These are phyloP conservation scores for Bungarus multicinctus DNA, from an alignment of 2,113 vertebrate species.

Conservation along the genomic window DNA sequence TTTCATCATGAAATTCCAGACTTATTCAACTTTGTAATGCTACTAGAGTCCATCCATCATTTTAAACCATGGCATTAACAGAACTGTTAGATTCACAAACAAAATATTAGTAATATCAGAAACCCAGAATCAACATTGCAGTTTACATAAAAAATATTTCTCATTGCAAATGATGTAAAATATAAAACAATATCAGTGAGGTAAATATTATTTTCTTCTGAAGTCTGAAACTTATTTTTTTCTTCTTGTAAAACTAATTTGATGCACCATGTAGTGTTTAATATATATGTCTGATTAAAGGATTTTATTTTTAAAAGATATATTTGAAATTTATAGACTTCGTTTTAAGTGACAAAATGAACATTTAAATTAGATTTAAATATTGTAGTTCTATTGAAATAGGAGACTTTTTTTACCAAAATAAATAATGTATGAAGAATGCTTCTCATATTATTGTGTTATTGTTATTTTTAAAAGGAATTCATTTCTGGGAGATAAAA, in stretches of 20 bases:
- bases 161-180: constrained; percentile 3
- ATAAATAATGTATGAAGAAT: constrained; percentile 20
- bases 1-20: not conserved
- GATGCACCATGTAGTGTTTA: not conserved
- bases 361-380: not conserved
- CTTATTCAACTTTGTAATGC: constrained; percentile 16
- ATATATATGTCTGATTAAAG: not conserved
- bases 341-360: not conserved
- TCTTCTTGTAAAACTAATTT: not conserved
- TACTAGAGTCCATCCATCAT: not conserved
- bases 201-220: not conserved
- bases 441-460: constrained; percentile 17
- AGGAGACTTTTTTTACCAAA: not conserved
- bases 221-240: not conserved
- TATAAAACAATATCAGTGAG: not conserved
- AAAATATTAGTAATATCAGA: constrained; percentile 38
- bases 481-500: constrained; percentile 38
- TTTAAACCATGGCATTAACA: constrained; percentile 1
- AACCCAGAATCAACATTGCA: constrained; percentile 23
- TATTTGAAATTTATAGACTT: constrained; percentile 17
- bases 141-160: constrained; percentile 15
- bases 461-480: constrained; percentile 28
- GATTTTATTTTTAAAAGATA: constrained; percentile 10
- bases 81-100: constrained; percentile 7
- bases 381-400: not conserved